Evolutionary conservation across 53 echinoderm and acorn worm genomes (phyloP), one percentile per base, ranked within the genome.

Genomic region (Arbacia lixula): DNA sequence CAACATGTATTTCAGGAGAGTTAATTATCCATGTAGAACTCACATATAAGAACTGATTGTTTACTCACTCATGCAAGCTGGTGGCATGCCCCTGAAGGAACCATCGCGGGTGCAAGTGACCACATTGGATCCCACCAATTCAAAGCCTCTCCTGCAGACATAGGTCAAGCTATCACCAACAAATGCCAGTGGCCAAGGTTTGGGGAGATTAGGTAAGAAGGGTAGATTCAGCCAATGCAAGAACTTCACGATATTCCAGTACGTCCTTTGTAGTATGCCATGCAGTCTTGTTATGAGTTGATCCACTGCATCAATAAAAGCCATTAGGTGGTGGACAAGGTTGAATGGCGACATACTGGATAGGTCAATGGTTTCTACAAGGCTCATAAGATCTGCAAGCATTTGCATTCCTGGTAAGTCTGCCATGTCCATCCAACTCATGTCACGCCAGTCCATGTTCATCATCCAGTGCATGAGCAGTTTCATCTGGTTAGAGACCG

Each of bases 121-220:
- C 5, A 60, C 60, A 24, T 37, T 11, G 12, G 36, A 36, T 78
- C 78, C 78, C 12, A 78, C 29, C 38, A 78, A 27, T 40, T 78
- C 26, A 78, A 58, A 60, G 8, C 78, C 78, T 12, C 36, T 37
- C 19, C 36, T 57, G 40, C 78, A 78, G 39, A 57, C 30, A 40
- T 58, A 78, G 36, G 14, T 60, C 41, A 78, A 38, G 14, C 40
- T 39, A 37, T 78, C 78, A 58, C 78, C 78, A 37, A 78, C 60
- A 60, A 78, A 30, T 0, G 78, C 26, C 0, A 39, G 78, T 1
- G 78, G 40, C 38, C 60, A 36, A 0, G 39, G 40, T 24, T 25
- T 3, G 5, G 57, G 57, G 21, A 78, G 12, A 6, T 58, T 27
- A 3, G 24, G 36, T 4, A 78, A 37, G 42, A 78, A 78, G 11